A percentile compares a stretch with the other conserved stretches of the same genome.
phyloP scores from a whole-genome alignment of 2,888 invertebrate species.

The Spodoptera littoralis region DNA sequence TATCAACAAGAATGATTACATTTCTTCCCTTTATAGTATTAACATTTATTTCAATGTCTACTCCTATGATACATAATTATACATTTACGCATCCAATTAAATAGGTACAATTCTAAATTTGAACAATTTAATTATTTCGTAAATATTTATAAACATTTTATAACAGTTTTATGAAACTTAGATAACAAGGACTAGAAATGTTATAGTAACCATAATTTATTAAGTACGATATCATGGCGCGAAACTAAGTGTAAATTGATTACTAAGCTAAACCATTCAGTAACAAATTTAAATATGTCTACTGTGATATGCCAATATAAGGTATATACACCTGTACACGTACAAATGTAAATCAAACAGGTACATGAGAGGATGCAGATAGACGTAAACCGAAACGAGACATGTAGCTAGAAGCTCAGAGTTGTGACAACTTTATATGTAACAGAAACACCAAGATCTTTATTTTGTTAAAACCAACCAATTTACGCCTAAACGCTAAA shows the following conservation, averaged over 20 bases:
- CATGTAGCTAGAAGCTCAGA: constrained; percentile 27
- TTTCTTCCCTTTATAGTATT: constrained; percentile 75
- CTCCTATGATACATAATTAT: constrained; percentile 64
- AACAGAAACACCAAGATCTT: constrained; percentile 30
- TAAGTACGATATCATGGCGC: constrained; percentile 47
- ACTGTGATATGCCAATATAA: constrained; percentile 82
- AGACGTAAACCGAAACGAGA: constrained; percentile 30
- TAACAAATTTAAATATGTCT: constrained; percentile 56
- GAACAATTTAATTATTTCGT: constrained; percentile 76
- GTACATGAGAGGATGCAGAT: constrained; percentile 35
- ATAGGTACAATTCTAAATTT: constrained; percentile 67
- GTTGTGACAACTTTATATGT: constrained; percentile 12
- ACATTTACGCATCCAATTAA: constrained; percentile 75
- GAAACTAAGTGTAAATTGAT: constrained; percentile 44
- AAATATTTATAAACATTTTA: constrained; percentile 84
- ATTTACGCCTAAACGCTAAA: constrained; percentile 49
- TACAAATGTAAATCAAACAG: constrained; percentile 52
- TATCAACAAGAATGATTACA: constrained; percentile 69
- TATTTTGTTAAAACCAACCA: constrained; percentile 22
- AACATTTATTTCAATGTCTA: constrained; percentile 73
- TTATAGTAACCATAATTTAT: constrained; percentile 51
- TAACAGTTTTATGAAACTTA: constrained; percentile 81
- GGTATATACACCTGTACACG: constrained; percentile 80
- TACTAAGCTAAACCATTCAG: constrained; percentile 52
- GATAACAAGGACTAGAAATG: constrained; percentile 73